Conservation (phyloP, 2,888 invertebrate species). For the Rhodophaea formosa region DNA sequence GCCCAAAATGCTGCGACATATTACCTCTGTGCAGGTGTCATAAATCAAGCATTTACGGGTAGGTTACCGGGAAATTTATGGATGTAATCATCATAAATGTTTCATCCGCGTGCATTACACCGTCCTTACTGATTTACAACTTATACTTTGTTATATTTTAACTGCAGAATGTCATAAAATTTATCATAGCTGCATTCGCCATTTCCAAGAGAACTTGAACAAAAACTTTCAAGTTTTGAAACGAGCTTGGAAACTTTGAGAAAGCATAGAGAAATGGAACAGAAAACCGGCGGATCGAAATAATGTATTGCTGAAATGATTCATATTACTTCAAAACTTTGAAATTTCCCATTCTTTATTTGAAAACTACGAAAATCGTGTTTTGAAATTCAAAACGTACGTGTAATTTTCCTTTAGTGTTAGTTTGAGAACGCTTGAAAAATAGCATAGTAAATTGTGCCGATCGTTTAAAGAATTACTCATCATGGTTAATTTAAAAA, state of each 20-base stretch:
- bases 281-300: conserved; percentile 9
- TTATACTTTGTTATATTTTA: conserved; percentile 23
- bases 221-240: conserved; percentile 16
- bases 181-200: conserved; percentile 20
- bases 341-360: background rate
- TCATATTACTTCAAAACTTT: conserved; percentile 12
- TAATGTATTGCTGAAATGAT: conserved; percentile 15
- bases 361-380: background rate
- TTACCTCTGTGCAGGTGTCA: conserved; percentile 41
- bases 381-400: background rate
- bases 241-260: conserved; percentile 8
- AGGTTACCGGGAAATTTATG: conserved; percentile 57
- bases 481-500: too few species aligned
- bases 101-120: conserved; percentile 48
- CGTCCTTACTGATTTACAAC: conserved; percentile 31
- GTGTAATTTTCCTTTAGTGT: too few species aligned
- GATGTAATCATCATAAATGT: conserved; percentile 57
- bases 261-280: conserved; percentile 11
- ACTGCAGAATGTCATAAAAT: conserved; percentile 31
- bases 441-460: too few species aligned
- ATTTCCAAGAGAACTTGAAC: conserved; percentile 5
- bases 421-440: too few species aligned
- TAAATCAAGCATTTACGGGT: conserved; percentile 59
- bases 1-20: conserved; percentile 41
- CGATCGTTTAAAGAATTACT: too few species aligned